Percentiles rank a stretch among this genome's conserved stretches.
These are phyloP conservation scores for Lasioglossum villosulum DNA, from an alignment of 2,888 invertebrate genomes.

Conservation along the genomic window DNA sequence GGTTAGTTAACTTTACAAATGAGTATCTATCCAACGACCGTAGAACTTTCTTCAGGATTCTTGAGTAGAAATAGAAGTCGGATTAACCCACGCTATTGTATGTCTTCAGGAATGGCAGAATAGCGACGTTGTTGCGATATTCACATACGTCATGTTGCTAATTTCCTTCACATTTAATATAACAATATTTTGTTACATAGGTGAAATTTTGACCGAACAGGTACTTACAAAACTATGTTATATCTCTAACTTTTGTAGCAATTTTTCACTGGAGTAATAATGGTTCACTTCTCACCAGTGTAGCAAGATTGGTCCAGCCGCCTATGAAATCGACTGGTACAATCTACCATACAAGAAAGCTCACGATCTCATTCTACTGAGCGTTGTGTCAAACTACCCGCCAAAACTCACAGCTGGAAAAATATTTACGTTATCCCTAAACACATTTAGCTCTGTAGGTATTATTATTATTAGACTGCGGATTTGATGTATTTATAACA, in stretches of 20 bases:
- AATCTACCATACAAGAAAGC: too few species aligned
- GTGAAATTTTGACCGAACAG: slow-evolving; percentile 75
- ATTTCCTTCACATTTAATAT: slow-evolving; percentile 77
- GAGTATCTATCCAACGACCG: background rate
- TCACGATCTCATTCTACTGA: too few species aligned
- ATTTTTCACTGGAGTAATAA: background rate
- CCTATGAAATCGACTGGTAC: too few species aligned
- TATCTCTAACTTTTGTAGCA: background rate
- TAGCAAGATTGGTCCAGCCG: too few species aligned
- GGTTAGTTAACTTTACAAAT: too few species aligned
- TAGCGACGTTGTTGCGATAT: background rate
- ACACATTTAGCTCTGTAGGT: too few species aligned
- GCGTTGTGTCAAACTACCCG: too few species aligned
- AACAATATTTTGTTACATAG: slow-evolving; percentile 78
- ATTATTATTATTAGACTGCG: too few species aligned
- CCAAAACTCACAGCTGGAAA: too few species aligned
- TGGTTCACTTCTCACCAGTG: too few species aligned
- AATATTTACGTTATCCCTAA: too few species aligned
- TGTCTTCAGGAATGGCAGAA: slow-evolving; percentile 28
- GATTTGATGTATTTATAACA: too few species aligned
- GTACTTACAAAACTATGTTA: slow-evolving; percentile 41
- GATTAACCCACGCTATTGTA: background rate
- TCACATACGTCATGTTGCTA: slow-evolving; percentile 72
- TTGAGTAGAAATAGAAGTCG: background rate
- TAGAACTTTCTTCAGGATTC: background rate